phyloP scores from a whole-genome alignment of 1,140 invertebrate species.

The Drosophila dunni region DNA sequence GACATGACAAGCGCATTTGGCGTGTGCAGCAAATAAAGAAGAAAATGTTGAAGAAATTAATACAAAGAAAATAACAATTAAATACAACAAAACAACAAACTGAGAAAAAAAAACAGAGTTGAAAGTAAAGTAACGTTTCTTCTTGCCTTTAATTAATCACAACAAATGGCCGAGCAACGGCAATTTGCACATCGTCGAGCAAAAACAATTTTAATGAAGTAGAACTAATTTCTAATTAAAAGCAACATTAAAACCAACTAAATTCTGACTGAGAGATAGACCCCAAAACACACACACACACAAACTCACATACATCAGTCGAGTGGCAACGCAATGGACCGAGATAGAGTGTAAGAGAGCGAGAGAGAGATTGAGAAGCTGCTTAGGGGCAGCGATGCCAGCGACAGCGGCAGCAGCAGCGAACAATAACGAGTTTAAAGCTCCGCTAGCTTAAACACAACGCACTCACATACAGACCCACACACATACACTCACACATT shows the following conservation, averaged over 20 bases:
- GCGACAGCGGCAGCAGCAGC: constrained; percentile 8
- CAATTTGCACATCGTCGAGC: constrained; percentile 44
- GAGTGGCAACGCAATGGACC: constrained; percentile 24
- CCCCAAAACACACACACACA: constrained; percentile 13
- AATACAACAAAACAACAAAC: constrained; percentile 13
- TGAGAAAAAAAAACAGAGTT: neutral
- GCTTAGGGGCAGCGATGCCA: constrained; percentile 51
- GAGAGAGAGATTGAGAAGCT: constrained; percentile 51
- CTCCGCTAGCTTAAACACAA: constrained; percentile 64
- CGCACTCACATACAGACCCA: constrained; percentile 22
- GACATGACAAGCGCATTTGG: constrained; percentile 51
- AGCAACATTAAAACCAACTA: constrained; percentile 51
- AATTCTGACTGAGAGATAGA: constrained; percentile 27
- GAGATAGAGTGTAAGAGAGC: constrained; percentile 21
- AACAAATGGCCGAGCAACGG: constrained; percentile 40
- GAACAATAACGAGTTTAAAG: constrained; percentile 76
- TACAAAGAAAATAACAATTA: constrained; percentile 19
- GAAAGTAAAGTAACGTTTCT: constrained; percentile 35
- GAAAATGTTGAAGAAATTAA: constrained; percentile 4
- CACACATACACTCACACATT: constrained; percentile 12
- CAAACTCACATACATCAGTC: neutral
- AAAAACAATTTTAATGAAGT: constrained; percentile 60
- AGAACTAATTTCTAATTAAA: constrained; percentile 72
- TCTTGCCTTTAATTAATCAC: constrained; percentile 50
- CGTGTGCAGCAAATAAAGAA: constrained; percentile 31